These are phyloP conservation scores for Ranitomeya imitator DNA, from an alignment of 2,113 vertebrate species.

Conservation along the genomic window DNA sequence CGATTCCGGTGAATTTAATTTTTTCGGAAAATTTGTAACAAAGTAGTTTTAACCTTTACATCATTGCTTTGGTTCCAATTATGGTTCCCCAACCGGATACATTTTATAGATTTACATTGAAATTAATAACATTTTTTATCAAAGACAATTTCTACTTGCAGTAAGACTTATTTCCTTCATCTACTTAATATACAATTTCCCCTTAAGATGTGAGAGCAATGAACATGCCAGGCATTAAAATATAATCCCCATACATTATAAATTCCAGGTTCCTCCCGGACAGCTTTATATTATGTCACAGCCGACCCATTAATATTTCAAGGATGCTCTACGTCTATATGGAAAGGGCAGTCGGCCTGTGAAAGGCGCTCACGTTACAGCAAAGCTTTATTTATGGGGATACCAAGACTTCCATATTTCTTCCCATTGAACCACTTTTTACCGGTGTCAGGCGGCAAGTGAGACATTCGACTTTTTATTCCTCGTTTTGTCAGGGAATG, in stretches of 20 bases:
- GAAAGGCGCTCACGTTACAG: constrained; percentile 23
- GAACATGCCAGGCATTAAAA: background rate
- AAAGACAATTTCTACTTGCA: too few relatives aligned
- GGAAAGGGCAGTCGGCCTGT: constrained; percentile 48
- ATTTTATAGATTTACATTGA: too few relatives aligned
- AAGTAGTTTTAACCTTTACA: too few relatives aligned
- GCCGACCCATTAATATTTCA: constrained; percentile 54
- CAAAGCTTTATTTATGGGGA: constrained; percentile 41
- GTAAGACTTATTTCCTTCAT: background rate
- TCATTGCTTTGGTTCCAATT: too few relatives aligned
- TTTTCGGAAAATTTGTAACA: too few relatives aligned
- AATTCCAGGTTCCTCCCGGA: constrained; percentile 32
- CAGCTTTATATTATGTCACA: constrained; percentile 45
- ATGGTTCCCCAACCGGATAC: too few relatives aligned
- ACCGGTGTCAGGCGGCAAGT: constrained; percentile 60
- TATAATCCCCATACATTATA: constrained; percentile 11
- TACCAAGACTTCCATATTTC: constrained; percentile 26
- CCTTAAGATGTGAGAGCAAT: background rate
- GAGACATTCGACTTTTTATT: constrained; percentile 65
- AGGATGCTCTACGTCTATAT: constrained; percentile 30
- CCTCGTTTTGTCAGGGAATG: constrained; percentile 59
- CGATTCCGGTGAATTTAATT: too few relatives aligned
- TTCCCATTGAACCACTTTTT: constrained; percentile 62
- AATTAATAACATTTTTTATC: too few relatives aligned
- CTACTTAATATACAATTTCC: background rate